Base-by-base conservation (phyloP, 2,888 invertebrate genomes). In the Myopa tessellatipennis region DNA sequence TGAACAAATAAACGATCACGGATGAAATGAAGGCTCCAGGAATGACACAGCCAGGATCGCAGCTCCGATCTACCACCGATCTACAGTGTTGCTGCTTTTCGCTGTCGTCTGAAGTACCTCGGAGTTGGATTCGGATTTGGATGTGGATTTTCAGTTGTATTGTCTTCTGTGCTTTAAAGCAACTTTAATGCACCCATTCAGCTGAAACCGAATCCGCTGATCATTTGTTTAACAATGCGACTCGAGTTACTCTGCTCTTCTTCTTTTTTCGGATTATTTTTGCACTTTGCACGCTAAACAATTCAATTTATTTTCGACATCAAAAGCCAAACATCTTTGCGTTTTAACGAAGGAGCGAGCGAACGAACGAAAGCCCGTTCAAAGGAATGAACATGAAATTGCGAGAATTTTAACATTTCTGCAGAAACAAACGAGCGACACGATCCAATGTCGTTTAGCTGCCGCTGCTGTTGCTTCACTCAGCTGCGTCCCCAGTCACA, bases 371-470 rank as follows among this genome's bases (percentile, higher is more conserved):
- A 40, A 74, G 14, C 58, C 77, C 34, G 70, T 67, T 69, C 58
- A 52, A 60, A 76, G 76, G 74, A 85, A 88, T 88, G 87, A 86
- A 88, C 86, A 88, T 86, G 87, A 88, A 88, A 88, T 89, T 88
- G 87, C 87, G 88, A 86, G 89, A 88, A 88, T 89, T 88, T 88
- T 85, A 88, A 85, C 87, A 87, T 88, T 88, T 89, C 87, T 85
- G 82, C 83, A 84, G 88, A 88, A 89, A 89, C 89, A 89, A 89
- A 89, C 89, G 86, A 89, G 87, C 87, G 89, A 88, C 89, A 89
- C 88, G 88, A 85, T 81, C 80, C 83, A 82, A 83, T 45, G 61
- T 79, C 73, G 68, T 65, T 61, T 8, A 34, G 38, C 58, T 58
- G 36, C 52, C 5, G 18, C 38, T 26, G 40, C n/a, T 76, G 60